A percentile compares a stretch with the other conserved stretches of the same genome.
Conservation (phyloP, 2,888 invertebrate genomes). For the Empis stercorea region DNA sequence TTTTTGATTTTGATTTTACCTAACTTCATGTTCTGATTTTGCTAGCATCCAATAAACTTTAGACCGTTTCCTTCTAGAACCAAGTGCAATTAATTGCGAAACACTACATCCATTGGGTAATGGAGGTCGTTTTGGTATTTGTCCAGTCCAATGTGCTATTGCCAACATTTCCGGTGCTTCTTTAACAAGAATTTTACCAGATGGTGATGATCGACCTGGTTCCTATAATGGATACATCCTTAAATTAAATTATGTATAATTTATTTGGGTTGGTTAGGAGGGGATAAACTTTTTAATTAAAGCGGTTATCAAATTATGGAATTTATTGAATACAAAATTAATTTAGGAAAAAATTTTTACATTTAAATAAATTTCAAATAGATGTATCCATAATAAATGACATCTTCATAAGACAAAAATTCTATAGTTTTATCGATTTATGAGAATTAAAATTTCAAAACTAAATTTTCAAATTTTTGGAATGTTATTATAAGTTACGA, state of each 20-base stretch:
- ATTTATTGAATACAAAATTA: no score
- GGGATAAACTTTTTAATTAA: no score
- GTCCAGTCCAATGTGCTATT: conserved; percentile 66
- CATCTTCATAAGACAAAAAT: no score
- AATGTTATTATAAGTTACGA: no score
- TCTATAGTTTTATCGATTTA: no score
- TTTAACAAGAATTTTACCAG: conserved; percentile 47
- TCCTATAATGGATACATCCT: conserved; percentile 22
- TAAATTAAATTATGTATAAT: neutral
- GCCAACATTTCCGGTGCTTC: conserved; percentile 72
- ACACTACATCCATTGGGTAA: conserved; percentile 55
- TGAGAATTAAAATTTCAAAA: no score
- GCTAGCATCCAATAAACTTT: conserved; percentile 73
- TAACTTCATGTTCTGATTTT: conserved; percentile 62
- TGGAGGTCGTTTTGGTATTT: conserved; percentile 59
- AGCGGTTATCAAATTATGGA: no score
- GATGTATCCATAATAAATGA: no score
- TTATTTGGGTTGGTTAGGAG: neutral
- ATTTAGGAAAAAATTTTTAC: no score
- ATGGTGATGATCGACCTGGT: conserved; percentile 34
- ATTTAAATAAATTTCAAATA: no score
- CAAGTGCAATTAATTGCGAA: conserved; percentile 65
- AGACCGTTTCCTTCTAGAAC: conserved; percentile 52
- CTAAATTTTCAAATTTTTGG: no score
- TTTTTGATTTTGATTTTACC: conserved; percentile 40